Percentiles rank a stretch among this genome's conserved stretches.
These are phyloP conservation scores for Peribatodes rhomboidaria DNA, from an alignment of 2,888 invertebrate species.

Conservation along the genomic window DNA sequence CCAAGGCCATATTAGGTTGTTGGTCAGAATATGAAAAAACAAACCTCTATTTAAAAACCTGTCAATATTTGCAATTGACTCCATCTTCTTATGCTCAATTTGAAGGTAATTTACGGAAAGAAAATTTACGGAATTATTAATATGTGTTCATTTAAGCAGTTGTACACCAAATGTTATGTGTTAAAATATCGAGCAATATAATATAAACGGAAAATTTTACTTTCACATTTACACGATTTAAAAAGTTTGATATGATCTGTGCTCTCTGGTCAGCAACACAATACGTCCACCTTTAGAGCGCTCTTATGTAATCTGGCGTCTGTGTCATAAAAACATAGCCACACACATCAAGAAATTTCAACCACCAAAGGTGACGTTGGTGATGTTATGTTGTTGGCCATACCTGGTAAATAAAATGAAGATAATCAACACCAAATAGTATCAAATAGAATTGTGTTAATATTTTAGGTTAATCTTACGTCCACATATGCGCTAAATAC, in stretches of 20 bases:
- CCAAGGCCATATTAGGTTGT: slow-evolving; percentile 5
- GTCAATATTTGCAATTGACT: slow-evolving; percentile 2
- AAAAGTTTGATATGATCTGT: no score
- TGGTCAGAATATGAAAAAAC: slow-evolving; percentile 3
- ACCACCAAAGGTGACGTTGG: not conserved
- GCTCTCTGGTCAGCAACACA: no score
- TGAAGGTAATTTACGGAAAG: slow-evolving; percentile 1
- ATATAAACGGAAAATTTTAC: not conserved
- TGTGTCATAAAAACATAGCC: not conserved
- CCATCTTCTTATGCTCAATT: slow-evolving; percentile 6
- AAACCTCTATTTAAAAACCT: slow-evolving; percentile 4
- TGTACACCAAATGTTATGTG: no score
- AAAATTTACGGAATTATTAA: not conserved
- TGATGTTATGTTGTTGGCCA: not conserved
- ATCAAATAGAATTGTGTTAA: no score
- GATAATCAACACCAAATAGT: not conserved
- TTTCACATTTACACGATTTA: not conserved
- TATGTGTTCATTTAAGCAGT: no score
- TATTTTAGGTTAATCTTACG: slow-evolving; percentile 6
- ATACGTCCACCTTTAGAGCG: no score
- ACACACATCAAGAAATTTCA: no score
- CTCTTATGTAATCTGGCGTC: slow-evolving; percentile 9
- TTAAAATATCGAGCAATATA: no score
- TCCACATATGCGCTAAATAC: not conserved
- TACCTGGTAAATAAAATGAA: not conserved